Evolutionary conservation across 1,140 invertebrate genomes (phyloP), one percentile per base, ranked within the genome.

Genomic region (Daktulosphaira vitifoliae): DNA sequence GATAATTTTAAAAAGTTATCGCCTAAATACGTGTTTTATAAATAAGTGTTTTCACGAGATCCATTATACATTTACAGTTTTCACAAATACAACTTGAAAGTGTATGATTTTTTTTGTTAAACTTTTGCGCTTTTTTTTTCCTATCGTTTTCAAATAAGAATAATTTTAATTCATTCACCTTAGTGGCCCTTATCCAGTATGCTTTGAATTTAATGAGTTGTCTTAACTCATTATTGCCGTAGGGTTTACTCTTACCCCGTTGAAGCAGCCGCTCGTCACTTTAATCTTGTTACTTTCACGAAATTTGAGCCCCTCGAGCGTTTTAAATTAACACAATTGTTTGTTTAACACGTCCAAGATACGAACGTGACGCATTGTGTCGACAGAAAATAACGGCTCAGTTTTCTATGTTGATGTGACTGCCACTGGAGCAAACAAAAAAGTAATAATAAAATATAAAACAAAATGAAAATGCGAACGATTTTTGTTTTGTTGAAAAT

Each of bases 241-340:
- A 33, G 53, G 11, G 15, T 22, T 6, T 18, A n/a, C 38, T 56
- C 22, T 9, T 25, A 18, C 22, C 23, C 7, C 16, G 11, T 38
- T 6, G 0, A 6, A 26, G n/a, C 23, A 16, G 42, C 39, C 9
- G 11, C 23, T 1, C 25, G 42, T 46, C n/a, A 46, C 23, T 46
- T 18, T 46, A 62, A 62, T 62, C 54, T 62, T 46, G 42, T 62
- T 62, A 62, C 16, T 62, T 62, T 62, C 54, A 15, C 23, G 54
- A 62, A 62, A 62, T 62, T 62, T 46, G 54, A 62, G 42, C 25
- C 25, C 25, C 16, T 62, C 54, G 54, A 62, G 54, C 25, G 23
- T 62, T 62, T 46, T 62, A 62, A 62, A 62, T 62, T 62, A 62
- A 62, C 54, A 62, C 54, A 62, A 62, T 62, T 62, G 54, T 62